These are phyloP conservation scores for Caenorhabditis becei DNA, from an alignment of 2,888 invertebrate genomes.

Conservation along the genomic window DNA sequence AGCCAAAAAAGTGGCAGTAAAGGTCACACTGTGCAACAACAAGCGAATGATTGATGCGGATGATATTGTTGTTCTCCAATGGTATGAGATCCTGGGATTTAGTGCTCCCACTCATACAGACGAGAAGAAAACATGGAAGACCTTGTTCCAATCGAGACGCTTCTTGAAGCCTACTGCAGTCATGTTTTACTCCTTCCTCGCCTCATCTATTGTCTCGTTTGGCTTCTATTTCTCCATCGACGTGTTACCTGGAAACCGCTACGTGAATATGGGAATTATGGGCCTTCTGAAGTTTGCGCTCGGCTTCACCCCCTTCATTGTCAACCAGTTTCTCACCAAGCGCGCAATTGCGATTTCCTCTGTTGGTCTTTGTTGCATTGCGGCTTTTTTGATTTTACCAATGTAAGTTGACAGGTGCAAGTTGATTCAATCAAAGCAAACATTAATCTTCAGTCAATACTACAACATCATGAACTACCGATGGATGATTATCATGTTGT, in stretches of 20 bases:
- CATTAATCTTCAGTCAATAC: slow-evolving; percentile 38
- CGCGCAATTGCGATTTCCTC: slow-evolving; percentile 73
- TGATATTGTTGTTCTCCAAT: slow-evolving; percentile 22
- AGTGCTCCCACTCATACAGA: slow-evolving; percentile 42
- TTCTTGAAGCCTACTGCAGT: slow-evolving; percentile 69
- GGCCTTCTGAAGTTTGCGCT: slow-evolving; percentile 65
- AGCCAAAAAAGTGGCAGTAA: slow-evolving; percentile 47
- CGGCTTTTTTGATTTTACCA: slow-evolving; percentile 41
- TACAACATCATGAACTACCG: slow-evolving; percentile 11
- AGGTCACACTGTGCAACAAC: slow-evolving; percentile 31
- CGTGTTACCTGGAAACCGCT: slow-evolving; percentile 78
- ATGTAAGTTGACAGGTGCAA: slow-evolving; percentile 33
- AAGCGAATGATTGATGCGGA: slow-evolving; percentile 28
- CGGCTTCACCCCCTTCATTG: slow-evolving; percentile 76
- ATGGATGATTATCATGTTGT: slow-evolving; percentile 59
- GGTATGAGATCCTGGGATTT: slow-evolving; percentile 66
- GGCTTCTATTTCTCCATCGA: slow-evolving; percentile 77
- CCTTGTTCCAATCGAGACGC: slow-evolving; percentile 22
- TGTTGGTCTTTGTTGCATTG: slow-evolving; percentile 54
- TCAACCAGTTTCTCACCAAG: slow-evolving; percentile 69
- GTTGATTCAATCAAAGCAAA: not conserved
- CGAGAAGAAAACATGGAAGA: slow-evolving; percentile 30
- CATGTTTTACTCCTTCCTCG: slow-evolving; percentile 76
- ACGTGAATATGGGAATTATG: slow-evolving; percentile 70
- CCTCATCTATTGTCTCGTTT: slow-evolving; percentile 72